A percentile compares a stretch with the other conserved stretches of the same genome.
These are phyloP conservation scores for Melitaea athalia DNA, from an alignment of 2,888 invertebrate species.

Conservation along the genomic window DNA sequence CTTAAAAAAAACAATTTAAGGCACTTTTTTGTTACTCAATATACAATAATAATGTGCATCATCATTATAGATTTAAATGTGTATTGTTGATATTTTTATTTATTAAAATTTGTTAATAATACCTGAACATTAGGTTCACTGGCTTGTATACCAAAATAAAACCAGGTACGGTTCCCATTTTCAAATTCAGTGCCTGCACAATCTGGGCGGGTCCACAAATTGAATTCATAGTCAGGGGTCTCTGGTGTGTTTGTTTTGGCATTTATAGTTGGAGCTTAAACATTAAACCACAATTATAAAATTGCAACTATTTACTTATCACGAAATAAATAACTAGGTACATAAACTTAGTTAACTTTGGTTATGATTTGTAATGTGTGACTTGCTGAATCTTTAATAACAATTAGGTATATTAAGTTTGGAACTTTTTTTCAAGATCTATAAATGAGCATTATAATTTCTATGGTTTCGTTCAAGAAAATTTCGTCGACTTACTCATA, in stretches of 20 bases:
- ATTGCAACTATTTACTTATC: too few species aligned
- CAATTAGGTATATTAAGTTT: too few species aligned
- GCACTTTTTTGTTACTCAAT: too few species aligned
- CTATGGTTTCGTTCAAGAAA: slow-evolving; percentile 23
- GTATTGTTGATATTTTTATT: not conserved
- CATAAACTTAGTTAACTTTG: too few species aligned
- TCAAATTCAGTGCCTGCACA: slow-evolving; percentile 93
- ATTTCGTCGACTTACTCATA: slow-evolving; percentile 70
- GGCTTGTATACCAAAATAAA: slow-evolving; percentile 91
- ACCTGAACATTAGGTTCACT: slow-evolving; percentile 81
- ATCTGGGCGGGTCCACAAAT: slow-evolving; percentile 95
- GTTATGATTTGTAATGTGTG: too few species aligned
- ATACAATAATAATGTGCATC: too few species aligned
- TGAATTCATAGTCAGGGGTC: slow-evolving; percentile 89
- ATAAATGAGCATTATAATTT: slow-evolving; percentile 16
- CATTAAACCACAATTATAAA: not conserved
- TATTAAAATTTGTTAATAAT: slow-evolving; percentile 9
- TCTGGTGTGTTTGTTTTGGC: slow-evolving; percentile 71
- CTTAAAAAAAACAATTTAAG: too few species aligned
- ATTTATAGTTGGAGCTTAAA: slow-evolving; percentile 63
- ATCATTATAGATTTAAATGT: too few species aligned
- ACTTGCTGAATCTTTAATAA: too few species aligned
- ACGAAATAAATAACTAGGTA: too few species aligned
- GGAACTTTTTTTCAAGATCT: too few species aligned
- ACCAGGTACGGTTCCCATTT: slow-evolving; percentile 96